Evolutionary conservation across 64 coral and sea anemone species (phyloP).

Genomic region (Pachyseris speciosa): DNA sequence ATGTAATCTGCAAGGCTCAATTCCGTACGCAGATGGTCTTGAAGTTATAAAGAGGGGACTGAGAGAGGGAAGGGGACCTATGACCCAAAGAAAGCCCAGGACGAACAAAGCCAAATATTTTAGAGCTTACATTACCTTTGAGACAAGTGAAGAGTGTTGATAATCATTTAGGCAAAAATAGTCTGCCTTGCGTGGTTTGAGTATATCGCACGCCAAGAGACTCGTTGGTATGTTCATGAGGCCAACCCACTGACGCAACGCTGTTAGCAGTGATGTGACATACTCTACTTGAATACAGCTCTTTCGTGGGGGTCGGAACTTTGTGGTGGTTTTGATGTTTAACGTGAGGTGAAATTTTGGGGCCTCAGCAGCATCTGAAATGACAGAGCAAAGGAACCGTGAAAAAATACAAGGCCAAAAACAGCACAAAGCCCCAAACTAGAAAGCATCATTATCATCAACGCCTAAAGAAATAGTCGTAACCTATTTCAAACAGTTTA

Average conservation of each 20-base stretch:
- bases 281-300: conserved; percentile 9
- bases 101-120: too few species aligned
- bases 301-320: conserved; percentile 10
- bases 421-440: neutral
- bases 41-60: too few species aligned
- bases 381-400: neutral
- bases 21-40: too few species aligned
- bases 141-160: neutral
- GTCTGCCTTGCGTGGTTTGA: conserved; percentile 59
- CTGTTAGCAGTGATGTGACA: conserved; percentile 78
- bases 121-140: conserved; percentile 53
- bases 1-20: too few species aligned
- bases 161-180: conserved; percentile 64
- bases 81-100: too few species aligned
- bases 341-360: neutral
- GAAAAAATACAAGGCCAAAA: neutral
- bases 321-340: neutral
- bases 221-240: conserved; percentile 73
- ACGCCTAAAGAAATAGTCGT: too few species aligned
- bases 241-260: conserved; percentile 74
- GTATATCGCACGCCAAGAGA: conserved; percentile 80
- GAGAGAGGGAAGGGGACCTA: too few species aligned
- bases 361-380: neutral
- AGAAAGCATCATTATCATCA: too few species aligned
- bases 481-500: too few species aligned